phyloP scores from a whole-genome alignment of 2,113 vertebrate genomes.

The Perca fluviatilis region DNA sequence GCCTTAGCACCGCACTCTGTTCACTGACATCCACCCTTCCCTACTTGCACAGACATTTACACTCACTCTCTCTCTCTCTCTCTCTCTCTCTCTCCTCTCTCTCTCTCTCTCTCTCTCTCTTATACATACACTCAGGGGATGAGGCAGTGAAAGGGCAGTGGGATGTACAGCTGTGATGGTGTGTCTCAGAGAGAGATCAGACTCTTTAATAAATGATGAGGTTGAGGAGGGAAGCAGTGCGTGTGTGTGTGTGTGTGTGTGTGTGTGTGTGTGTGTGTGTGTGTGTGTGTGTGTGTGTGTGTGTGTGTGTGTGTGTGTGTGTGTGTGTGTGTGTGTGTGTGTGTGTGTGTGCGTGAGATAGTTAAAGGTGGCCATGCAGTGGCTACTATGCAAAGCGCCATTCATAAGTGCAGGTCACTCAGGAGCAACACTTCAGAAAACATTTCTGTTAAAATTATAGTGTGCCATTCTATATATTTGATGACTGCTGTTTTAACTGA shows the following conservation, averaged over 20 bases:
- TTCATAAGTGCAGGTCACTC: neutral
- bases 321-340: neutral
- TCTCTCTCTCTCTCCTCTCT: no score
- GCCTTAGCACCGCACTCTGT: neutral
- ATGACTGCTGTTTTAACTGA: conserved; percentile 10
- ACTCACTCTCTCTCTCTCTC: no score
- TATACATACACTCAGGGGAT: conserved; percentile 59
- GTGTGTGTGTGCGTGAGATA: neutral
- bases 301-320: conserved; percentile 26
- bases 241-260: conserved; percentile 32
- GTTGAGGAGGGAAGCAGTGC: conserved; percentile 46
- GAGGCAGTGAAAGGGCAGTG: conserved; percentile 77
- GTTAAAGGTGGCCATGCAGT: conserved; percentile 49
- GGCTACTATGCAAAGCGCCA: neutral
- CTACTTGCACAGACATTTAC: no score
- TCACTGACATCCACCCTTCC: no score
- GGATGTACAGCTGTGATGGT: conserved; percentile 80
- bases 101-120: no score
- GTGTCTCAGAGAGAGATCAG: conserved; percentile 76
- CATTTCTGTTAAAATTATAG: neutral
- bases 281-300: conserved; percentile 24
- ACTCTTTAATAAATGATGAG: conserved; percentile 82
- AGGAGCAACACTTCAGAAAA: neutral
- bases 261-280: conserved; percentile 3
- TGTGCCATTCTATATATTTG: neutral